Evolutionary conservation across 2,113 vertebrate genomes (phyloP), one percentile per base, ranked within the genome.

Genomic region (Falco punctatus): DNA sequence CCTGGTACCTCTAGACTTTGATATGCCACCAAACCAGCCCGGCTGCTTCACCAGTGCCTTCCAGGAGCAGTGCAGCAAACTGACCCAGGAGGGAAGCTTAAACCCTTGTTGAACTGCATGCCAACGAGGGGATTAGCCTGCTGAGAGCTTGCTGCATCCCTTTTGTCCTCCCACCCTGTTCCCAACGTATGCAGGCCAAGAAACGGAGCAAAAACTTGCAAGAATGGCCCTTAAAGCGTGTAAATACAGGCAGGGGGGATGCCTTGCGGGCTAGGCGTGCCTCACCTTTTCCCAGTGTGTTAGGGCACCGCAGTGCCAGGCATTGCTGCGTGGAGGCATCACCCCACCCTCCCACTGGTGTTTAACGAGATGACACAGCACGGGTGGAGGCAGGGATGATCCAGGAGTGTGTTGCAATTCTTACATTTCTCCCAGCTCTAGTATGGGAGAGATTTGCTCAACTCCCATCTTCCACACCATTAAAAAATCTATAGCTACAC

Each of bases 31-130:
- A 26, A 35, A 21, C 9, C 15, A 54, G 44, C 74, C 88, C 7
- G 54, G 49, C 44, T 35, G 81, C 12, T 10, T 26, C 89, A 17
- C 24, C 62, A 20, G 70, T 11, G 2, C 55, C 87, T 82, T 30
- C 67, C 44, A 42, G 70, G 71, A 86, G 82, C 28, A 3, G 42
- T 4, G 3, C 64, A 27, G 65, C 52, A 5, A 21, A 22, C 35
- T 12, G 64, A 32, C 24, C 78, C 5, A 0, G 22, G 69, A 74
- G 33, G 42, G 27, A 19, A 19, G 51, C 71, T 84, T n/a, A 4
- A 46, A 20, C 5, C 0, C 0, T 1, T 2, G 21, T 18, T 11
- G 30, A 42, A 6, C 52, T 2, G 12, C 23, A 1, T 5, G 42
- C 59, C 88, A n/a, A 2, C 0, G 2, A n/a, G 14, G 44, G 61